phyloP scores from a whole-genome alignment of 2,113 vertebrate genomes.

The Notothenia coriiceps region DNA sequence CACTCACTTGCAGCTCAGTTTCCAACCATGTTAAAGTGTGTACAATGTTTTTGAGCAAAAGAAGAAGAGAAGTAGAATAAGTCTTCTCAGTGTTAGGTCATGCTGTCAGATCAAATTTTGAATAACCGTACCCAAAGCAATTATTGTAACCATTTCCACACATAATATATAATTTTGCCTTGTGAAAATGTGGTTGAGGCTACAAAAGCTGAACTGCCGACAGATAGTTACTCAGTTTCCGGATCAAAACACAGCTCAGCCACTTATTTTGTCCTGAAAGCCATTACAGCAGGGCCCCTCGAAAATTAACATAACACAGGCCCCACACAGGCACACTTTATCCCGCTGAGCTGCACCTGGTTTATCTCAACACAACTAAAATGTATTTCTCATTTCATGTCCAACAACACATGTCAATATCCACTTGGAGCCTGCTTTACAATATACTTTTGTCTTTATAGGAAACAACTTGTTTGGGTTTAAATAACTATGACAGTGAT shows the following conservation, averaged over 20 bases:
- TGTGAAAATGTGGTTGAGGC: constrained; percentile 26
- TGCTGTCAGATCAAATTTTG: constrained; percentile 30
- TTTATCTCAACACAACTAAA: neutral
- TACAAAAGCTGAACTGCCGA: constrained; percentile 21
- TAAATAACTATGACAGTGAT: no score
- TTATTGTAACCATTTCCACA: constrained; percentile 30
- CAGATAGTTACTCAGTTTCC: constrained; percentile 44
- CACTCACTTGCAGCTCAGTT: constrained; percentile 19
- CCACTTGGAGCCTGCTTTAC: no score
- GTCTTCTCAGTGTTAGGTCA: constrained; percentile 1
- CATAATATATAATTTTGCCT: constrained; percentile 3
- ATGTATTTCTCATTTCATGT: no score
- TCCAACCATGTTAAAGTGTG: neutral
- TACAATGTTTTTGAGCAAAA: neutral
- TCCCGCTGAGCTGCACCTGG: neutral
- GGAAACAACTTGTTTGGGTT: no score
- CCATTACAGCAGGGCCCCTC: neutral
- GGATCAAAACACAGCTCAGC: constrained; percentile 19
- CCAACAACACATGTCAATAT: no score
- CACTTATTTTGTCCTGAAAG: constrained; percentile 29
- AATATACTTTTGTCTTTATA: neutral
- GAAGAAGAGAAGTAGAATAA: neutral
- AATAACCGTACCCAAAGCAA: constrained; percentile 16
- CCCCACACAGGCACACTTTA: no score
- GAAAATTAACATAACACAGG: constrained; percentile 21